Conservation (phyloP, 2,113 vertebrate species). For the Erythrocebus patas region DNA sequence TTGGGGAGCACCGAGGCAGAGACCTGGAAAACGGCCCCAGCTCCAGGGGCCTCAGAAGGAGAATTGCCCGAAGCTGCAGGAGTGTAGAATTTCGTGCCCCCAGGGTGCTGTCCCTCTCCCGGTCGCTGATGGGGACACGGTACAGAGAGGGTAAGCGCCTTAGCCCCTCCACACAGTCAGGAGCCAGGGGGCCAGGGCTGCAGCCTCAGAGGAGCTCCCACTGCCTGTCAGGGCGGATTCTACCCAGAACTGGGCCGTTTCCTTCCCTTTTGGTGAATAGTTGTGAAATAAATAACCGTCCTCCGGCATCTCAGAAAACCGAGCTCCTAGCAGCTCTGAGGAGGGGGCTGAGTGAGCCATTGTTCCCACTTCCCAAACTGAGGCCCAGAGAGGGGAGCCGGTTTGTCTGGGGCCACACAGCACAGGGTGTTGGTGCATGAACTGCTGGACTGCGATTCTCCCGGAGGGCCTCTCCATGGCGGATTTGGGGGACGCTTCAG, state of each 20-base stretch:
- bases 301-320: background rate
- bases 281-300: slow-evolving; percentile 10
- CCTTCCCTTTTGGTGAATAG: background rate
- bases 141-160: background rate
- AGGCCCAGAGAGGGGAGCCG: background rate
- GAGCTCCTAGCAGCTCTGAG: background rate
- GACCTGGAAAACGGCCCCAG: background rate
- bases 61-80: rapidly evolving
- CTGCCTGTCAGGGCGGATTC: background rate
- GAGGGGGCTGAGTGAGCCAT: background rate
- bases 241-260: background rate
- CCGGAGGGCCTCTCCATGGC: background rate
- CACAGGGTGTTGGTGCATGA: background rate
- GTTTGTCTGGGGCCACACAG: background rate
- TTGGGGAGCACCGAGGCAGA: background rate
- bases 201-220: background rate
- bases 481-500: background rate
- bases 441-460: background rate
- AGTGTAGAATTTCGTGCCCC: rapidly evolving
- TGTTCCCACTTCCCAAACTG: background rate
- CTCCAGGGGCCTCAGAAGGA: rapidly evolving
- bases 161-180: background rate
- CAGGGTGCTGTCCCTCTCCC: background rate
- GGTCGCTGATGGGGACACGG: background rate
- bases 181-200: no score